phyloP scores from a whole-genome alignment of 1,140 invertebrate species.

The Cotesia typhae region DNA sequence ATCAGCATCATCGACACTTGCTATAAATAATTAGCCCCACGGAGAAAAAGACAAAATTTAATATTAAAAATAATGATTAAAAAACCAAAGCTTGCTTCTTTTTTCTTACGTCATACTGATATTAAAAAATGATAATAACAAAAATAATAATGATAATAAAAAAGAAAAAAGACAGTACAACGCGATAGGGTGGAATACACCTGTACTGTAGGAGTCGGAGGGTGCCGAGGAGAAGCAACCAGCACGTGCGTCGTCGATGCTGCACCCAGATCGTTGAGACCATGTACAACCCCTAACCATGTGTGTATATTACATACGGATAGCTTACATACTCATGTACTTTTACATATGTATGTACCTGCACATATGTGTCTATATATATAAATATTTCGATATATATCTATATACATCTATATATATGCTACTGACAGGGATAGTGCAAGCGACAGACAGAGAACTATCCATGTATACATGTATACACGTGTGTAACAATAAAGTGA shows the following conservation, averaged over 20 bases:
- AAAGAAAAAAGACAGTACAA: background rate
- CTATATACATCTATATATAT: background rate
- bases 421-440: background rate
- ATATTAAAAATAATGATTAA: background rate
- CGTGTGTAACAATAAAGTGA: background rate
- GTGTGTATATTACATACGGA: constrained; percentile 34
- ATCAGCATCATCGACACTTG: no score
- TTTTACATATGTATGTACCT: background rate
- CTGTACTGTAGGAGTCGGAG: constrained; percentile 11
- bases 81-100: background rate
- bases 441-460: background rate
- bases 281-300: constrained; percentile 18
- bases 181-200: constrained; percentile 17
- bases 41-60: no score
- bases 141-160: background rate
- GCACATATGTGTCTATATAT: constrained; percentile 1
- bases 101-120: no score
- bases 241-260: constrained; percentile 25
- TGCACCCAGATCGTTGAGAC: constrained; percentile 2
- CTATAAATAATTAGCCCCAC: no score
- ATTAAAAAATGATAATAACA: background rate
- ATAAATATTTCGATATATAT: constrained; percentile 18
- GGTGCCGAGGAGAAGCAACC: background rate
- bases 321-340: constrained; percentile 29
- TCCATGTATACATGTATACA: background rate